These are phyloP conservation scores for Vanessa tameamea DNA, from an alignment of 1,140 invertebrate genomes.

Conservation along the genomic window DNA sequence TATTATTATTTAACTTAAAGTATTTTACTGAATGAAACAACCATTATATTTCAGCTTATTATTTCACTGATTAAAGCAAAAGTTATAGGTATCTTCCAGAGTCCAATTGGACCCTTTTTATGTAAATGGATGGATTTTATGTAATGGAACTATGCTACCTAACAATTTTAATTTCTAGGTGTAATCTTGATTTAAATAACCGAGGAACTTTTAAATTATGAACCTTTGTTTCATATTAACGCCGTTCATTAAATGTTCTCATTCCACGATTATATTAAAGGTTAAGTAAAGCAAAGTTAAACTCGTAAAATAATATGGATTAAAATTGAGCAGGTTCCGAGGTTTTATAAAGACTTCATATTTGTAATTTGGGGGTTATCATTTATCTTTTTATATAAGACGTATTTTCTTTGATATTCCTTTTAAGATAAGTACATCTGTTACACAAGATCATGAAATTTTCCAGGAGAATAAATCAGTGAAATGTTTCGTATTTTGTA, in stretches of 20 bases:
- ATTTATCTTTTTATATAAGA: not conserved
- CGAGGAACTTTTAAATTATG: conserved; percentile 3
- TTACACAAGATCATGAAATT: not conserved
- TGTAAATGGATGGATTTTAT: not conserved
- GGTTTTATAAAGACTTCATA: not conserved
- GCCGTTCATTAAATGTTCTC: conserved; percentile 11
- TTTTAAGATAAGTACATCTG: not conserved
- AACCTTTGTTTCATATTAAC: not conserved
- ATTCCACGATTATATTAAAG: conserved; percentile 1
- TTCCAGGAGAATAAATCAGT: not conserved
- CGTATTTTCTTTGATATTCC: not conserved
- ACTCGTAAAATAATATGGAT: not conserved
- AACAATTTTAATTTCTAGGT: not conserved
- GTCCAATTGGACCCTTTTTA: no score
- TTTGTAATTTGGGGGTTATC: not conserved
- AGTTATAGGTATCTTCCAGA: no score
- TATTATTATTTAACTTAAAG: no score
- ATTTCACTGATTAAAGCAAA: no score
- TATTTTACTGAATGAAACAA: no score
- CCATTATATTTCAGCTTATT: no score
- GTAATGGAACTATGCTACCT: not conserved
- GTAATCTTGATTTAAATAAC: not conserved
- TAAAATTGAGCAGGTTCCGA: not conserved
- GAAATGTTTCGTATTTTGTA: not conserved
- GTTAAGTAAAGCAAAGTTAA: not conserved